Base-by-base conservation (phyloP, 2,797 vertebrate genomes). In the Melanotaenia parkinsoni region DNA sequence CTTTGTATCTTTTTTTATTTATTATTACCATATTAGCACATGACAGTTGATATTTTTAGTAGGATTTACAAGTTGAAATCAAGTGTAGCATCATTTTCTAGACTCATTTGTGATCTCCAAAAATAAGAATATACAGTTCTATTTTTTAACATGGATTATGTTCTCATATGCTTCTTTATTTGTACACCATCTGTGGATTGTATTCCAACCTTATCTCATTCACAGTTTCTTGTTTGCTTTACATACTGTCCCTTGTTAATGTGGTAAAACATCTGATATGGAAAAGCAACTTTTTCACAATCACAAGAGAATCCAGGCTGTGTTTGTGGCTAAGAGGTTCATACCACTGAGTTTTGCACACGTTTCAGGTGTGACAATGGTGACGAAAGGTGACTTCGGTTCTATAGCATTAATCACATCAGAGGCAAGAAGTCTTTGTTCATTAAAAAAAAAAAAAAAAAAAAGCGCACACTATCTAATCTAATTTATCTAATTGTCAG, bases 111-210 rank as follows among this genome's bases (percentile, higher is more conserved):
- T 3, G 1, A 20, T 47, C 16, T n/a, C 6, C 7, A 20, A 47
- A 47, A 7, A 47, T 47, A 47, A 47, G 18, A 8, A 20, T 20
- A 20, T 20, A 47, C 16, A 47, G 63, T 7, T 35, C 37, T 11
- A 32, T 28, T 10, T 70, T 26, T 70, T 32, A 67, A 18, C 26
- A 28, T 50, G 43, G 24, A 50, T 69, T 32, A 69, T 61, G 26
- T 32, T 32, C 14, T 28, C 45, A 50, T 2, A 20, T 50, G 7
- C 20, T 50, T 50, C 2, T 5, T 45, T 2, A 20, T 45, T 45
- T 20, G 16, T 20, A 45, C 18, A 20, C 6, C 43, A 45, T 45
- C 43, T 45, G 43, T 45, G 6, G 43, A 45, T 45, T 20, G 43
- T 43, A 20, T 2, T 8, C 5, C 16, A 5, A 7, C 18, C 5